Percentiles rank a stretch among this genome's conserved stretches.
These are phyloP conservation scores for Junonia oenone DNA, from an alignment of 2,888 invertebrate species.

Conservation along the genomic window DNA sequence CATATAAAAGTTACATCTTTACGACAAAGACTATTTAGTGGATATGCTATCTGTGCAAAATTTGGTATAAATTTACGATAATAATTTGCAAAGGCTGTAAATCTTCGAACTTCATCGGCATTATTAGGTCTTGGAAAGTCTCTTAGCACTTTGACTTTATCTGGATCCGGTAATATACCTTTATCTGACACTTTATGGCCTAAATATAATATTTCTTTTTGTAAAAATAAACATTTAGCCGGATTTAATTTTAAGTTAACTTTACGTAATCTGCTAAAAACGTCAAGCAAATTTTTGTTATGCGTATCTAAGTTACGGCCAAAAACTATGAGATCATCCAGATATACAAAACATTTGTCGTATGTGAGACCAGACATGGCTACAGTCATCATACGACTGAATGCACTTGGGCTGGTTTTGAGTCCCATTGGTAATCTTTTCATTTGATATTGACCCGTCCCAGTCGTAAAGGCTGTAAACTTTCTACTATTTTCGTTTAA, in stretches of 20 bases:
- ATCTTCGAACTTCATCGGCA: conserved; percentile 18
- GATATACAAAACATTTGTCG: too few relatives aligned
- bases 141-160: conserved; percentile 16
- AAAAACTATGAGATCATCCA: too few relatives aligned
- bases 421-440: too few relatives aligned
- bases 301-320: too few relatives aligned
- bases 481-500: background rate
- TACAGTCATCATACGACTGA: too few relatives aligned
- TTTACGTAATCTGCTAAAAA: too few relatives aligned
- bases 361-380: too few relatives aligned
- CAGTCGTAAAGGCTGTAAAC: background rate
- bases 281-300: too few relatives aligned
- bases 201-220: conserved; percentile 1
- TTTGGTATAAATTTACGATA: too few relatives aligned
- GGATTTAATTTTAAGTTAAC: conserved; percentile 21
- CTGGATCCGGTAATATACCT: conserved; percentile 19
- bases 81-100: conserved; percentile 22
- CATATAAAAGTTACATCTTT: too few relatives aligned
- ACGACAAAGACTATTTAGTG: too few relatives aligned
- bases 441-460: background rate
- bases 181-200: background rate
- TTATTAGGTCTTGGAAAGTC: conserved; percentile 20
- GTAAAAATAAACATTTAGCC: conserved; percentile 22
- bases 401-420: too few relatives aligned
- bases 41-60: conserved; percentile 5